Conservation (phyloP, 2,888 invertebrate species). For the Caenorhabditis wallacei region DNA sequence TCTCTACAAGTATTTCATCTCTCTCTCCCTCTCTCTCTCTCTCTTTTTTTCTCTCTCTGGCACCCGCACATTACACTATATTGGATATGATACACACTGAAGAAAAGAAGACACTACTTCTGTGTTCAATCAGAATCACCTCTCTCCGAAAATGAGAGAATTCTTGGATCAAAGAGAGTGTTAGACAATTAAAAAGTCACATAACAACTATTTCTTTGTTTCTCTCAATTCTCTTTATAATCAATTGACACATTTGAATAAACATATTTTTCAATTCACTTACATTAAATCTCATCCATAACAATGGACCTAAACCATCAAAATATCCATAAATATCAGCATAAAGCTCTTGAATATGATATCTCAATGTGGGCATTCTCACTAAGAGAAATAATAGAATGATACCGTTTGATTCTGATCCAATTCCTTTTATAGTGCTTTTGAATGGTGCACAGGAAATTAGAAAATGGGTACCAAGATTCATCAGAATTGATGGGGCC, state of each 20-base stretch:
- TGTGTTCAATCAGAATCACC: slow-evolving; percentile 54
- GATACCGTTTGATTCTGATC: not conserved
- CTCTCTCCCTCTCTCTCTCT: no score
- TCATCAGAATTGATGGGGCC: slow-evolving; percentile 38
- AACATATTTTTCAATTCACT: slow-evolving; percentile 22
- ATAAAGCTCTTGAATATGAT: slow-evolving; percentile 52
- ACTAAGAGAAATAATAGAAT: slow-evolving; percentile 2
- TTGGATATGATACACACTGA: slow-evolving; percentile 34
- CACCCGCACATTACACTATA: slow-evolving; percentile 58
- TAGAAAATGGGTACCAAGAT: slow-evolving; percentile 7
- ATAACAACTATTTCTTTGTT: slow-evolving; percentile 39
- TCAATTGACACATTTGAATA: not conserved
- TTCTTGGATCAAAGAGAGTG: slow-evolving; percentile 28
- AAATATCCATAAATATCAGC: slow-evolving; percentile 54
- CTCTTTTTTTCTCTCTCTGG: no score
- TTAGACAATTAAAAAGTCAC: slow-evolving; percentile 26
- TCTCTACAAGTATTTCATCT: slow-evolving; percentile 21
- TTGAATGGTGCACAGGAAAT: slow-evolving; percentile 42
- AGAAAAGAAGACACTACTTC: not conserved
- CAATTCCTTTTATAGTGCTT: slow-evolving; percentile 30
- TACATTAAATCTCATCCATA: slow-evolving; percentile 52
- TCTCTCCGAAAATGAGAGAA: slow-evolving; percentile 17
- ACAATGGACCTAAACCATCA: slow-evolving; percentile 47
- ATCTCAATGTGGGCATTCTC: slow-evolving; percentile 31
- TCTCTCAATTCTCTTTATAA: slow-evolving; percentile 20